phyloP scores from a whole-genome alignment of 2,113 vertebrate species.

The Sakesphorus luctuosus region DNA sequence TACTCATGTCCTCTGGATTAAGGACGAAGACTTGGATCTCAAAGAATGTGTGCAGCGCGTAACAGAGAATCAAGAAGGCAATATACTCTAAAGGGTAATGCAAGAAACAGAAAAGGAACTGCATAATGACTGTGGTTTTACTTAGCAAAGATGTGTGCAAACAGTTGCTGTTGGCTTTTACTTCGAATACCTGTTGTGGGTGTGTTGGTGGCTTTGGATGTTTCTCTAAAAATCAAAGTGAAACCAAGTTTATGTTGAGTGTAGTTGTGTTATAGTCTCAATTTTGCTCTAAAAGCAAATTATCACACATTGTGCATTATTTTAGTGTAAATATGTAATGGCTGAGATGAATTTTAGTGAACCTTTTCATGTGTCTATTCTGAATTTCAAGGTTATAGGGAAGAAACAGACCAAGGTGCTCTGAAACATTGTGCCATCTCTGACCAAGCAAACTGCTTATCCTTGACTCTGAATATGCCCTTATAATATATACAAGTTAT shows the following conservation, averaged over 20 bases:
- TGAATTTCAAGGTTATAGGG: not conserved
- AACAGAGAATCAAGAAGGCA: not conserved
- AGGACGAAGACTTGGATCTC: not conserved
- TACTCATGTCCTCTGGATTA: not conserved
- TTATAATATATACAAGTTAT: not conserved
- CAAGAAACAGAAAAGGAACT: not conserved
- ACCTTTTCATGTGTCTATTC: not conserved
- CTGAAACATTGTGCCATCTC: not conserved
- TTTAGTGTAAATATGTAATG: not conserved
- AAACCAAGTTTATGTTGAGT: not conserved
- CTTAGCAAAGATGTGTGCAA: not conserved
- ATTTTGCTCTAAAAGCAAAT: not conserved
- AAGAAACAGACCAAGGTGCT: not conserved
- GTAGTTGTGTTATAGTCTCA: not conserved
- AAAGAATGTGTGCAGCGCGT: not conserved
- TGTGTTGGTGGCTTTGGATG: not conserved
- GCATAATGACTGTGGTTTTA: not conserved
- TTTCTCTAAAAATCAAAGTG: not conserved
- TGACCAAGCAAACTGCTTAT: not conserved
- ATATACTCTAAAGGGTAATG: not conserved
- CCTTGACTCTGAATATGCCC: not conserved
- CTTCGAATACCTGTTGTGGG: slow-evolving; percentile 27
- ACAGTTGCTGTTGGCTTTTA: slow-evolving; percentile 10
- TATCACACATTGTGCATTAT: not conserved
- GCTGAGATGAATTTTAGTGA: not conserved